phyloP scores from a whole-genome alignment of 2,797 vertebrate species.

The Podarcis siculus region DNA sequence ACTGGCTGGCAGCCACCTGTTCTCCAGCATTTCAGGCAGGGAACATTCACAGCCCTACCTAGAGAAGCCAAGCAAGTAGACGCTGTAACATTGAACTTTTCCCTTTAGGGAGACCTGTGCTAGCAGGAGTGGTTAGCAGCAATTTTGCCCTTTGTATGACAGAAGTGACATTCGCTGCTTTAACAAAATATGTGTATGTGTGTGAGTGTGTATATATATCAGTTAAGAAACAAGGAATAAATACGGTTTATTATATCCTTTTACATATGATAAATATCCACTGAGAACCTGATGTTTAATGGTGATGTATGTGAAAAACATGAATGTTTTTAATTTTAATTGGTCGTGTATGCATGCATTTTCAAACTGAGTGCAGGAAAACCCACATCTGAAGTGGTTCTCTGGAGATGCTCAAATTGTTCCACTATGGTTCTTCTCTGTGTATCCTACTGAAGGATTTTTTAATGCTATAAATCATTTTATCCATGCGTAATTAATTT shows the following conservation, averaged over 20 bases:
- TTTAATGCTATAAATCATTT: slow-evolving; percentile 14
- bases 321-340: background rate
- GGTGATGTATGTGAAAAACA: background rate
- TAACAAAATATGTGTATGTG: background rate
- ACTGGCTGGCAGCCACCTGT: too few species aligned
- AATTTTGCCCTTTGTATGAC: background rate
- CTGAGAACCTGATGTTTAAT: background rate
- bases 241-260: background rate
- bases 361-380: background rate
- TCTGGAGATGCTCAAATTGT: background rate
- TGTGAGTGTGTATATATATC: background rate
- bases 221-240: background rate
- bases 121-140: background rate
- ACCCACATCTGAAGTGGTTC: background rate
- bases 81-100: too few species aligned
- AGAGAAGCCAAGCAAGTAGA: too few species aligned
- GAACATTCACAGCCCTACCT: too few species aligned
- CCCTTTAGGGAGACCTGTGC: background rate
- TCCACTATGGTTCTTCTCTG: background rate
- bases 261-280: background rate
- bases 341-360: background rate
- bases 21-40: too few species aligned
- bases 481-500: slow-evolving; percentile 28
- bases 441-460: background rate
- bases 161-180: background rate